Conservation (phyloP, 2,113 vertebrate species). For the Rhadina sibilatrix region DNA sequence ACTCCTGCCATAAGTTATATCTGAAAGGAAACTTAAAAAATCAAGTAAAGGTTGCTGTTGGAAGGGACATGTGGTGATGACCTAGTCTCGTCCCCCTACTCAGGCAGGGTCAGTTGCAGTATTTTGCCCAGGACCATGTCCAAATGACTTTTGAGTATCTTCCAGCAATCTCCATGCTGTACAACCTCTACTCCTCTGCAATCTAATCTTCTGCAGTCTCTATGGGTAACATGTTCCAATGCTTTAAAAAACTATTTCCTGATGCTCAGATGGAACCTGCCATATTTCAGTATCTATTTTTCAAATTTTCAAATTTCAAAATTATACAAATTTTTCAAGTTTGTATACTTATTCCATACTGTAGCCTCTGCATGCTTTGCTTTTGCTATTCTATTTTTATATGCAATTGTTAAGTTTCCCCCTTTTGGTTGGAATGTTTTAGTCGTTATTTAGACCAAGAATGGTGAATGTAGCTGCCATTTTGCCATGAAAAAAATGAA, state of each 20-base stretch:
- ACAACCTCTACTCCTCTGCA: background rate
- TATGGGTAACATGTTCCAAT: background rate
- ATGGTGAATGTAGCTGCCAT: background rate
- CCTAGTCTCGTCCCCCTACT: background rate
- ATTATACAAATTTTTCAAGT: background rate
- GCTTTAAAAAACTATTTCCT: background rate
- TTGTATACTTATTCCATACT: background rate
- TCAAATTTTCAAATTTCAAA: too few relatives aligned
- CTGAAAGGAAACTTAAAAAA: background rate
- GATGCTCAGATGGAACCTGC: background rate
- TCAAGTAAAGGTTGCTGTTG: background rate
- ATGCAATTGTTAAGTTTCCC: background rate
- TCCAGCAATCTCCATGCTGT: background rate
- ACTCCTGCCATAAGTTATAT: background rate
- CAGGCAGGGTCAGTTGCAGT: background rate
- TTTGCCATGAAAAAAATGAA: background rate
- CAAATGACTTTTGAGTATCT: background rate
- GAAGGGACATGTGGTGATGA: background rate
- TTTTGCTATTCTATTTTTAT: background rate
- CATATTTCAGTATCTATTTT: background rate
- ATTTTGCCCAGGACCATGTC: background rate
- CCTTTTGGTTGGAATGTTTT: background rate
- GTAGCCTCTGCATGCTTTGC: background rate
- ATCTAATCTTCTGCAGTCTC: background rate
- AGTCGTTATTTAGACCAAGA: background rate